These are phyloP conservation scores for Polyodon spathula DNA, from an alignment of 2,113 vertebrate species.

Conservation along the genomic window DNA sequence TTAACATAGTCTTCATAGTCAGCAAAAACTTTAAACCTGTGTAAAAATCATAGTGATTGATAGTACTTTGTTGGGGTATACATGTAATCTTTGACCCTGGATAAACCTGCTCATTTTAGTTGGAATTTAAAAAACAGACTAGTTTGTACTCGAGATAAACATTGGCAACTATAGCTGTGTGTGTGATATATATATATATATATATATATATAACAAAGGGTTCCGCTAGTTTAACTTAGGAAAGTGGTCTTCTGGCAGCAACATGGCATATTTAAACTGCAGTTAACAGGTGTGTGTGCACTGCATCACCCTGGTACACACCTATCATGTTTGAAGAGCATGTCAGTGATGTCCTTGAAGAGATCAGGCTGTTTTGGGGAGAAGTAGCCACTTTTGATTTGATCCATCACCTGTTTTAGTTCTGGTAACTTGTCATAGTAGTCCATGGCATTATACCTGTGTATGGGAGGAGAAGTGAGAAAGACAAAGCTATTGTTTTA, in stretches of 20 bases:
- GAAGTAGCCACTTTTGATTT: conserved; percentile 81
- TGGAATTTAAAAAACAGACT: neutral
- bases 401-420: conserved; percentile 77
- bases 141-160: neutral
- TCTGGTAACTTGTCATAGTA: conserved; percentile 78
- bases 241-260: too few species aligned
- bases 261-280: too few species aligned
- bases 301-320: conserved; percentile 26
- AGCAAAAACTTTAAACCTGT: conserved; percentile 92
- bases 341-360: conserved; percentile 77
- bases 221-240: too few species aligned
- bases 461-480: conserved; percentile 42
- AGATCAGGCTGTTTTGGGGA: conserved; percentile 73
- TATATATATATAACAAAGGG: neutral
- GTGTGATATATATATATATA: too few species aligned
- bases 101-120: neutral
- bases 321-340: conserved; percentile 91
- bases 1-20: conserved; percentile 82
- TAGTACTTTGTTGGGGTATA: too few species aligned
- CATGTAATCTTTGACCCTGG: too few species aligned
- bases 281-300: too few species aligned
- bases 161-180: too few species aligned
- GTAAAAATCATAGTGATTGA: conserved; percentile 4
- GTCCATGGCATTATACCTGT: conserved; percentile 73
- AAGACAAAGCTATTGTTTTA: too few species aligned